Base-by-base conservation (phyloP, 2,888 invertebrate genomes). In the Eurytoma adleriae region DNA sequence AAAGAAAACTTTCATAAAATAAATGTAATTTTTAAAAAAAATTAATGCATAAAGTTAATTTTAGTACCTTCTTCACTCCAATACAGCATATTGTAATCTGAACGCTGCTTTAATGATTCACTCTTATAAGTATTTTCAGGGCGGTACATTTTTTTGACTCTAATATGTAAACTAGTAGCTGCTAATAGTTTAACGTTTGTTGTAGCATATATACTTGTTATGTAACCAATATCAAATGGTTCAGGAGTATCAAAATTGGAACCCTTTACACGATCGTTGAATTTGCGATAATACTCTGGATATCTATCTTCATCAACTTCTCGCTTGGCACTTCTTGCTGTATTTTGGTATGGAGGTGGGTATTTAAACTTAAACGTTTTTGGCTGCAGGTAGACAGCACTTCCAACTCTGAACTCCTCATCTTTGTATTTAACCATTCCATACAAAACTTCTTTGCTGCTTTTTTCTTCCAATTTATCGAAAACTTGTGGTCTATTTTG, bases 221-320 rank as follows among this genome's bases (percentile, higher is more conserved):
- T 94, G 69, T 93, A 92, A 1, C 94, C 96, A 13, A 97, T 92
- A 84, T 94, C 93, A 89, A 96, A 96, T 0, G 96, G 96, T 82
- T 95, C 94, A 0, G 95, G 94, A 0, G 95, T 95, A 82, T 95
- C 94, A 16, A 92, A 89, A 86, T 96, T 95, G 0, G 95, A 95
- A 0, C 95, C 95, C 84, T 95, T 95, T 27, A 94, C 89, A 83
- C 92, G 93, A 83, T 95, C 95, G 16, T 93, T 93, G 62, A 93
- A 93, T 91, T 96, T 96, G 77, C 96, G 92, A 88, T 96, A 96
- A 85, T 94, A 94, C 89, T 97, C 97, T 0, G 96, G 94, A 87
- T 95, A 96, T 52, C 94, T 88, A n/a, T 93, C 92, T 88, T 95
- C 95, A 89, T 96, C 95, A 1, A 94, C 92, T 18, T 81, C 66